Base-by-base conservation (phyloP, 2,888 invertebrate genomes). In the Aphidius colemani region DNA sequence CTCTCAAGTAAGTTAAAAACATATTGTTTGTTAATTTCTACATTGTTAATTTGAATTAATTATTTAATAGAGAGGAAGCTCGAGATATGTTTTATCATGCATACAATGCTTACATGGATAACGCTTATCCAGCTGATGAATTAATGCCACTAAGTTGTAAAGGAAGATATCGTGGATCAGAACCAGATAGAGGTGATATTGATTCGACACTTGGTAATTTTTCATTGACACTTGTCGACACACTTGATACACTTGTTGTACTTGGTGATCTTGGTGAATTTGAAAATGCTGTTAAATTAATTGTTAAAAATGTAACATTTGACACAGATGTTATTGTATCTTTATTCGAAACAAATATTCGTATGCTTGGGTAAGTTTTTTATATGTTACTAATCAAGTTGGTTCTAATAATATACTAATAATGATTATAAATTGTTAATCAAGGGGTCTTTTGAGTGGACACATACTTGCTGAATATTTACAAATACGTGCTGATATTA, bases 81-180 rank as follows among this genome's bases (percentile, higher is more conserved):
- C 86, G 94, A 64, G 92, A 94, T 77, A 97, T 98, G 96, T 98
- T 98, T 83, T 94, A 95, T 82, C 98, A 98, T 86, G 97, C 95
- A 5, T 98, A 96, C 80, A 87, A 91, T 77, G 93, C 96, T 2
- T 98, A 98, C 76, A 97, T 98, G 96, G 84, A 93, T 75, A 92
- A 97, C 85, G 98, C 98, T 10, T 99, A 94, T 84, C 98, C 98
- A 60, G 98, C 98, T 13, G 98, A 98, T 85, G 98, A 99, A 84
- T 84, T 98, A 70, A 97, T 98, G 98, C 98, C 98, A 1, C 85
- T 98, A 46, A 94, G 93, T 76, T 98, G 98, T 83, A 90, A 91
- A 77, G 98, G 98, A 41, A 85, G 98, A 61, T 95, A 91, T 83
- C 86, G 96, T 73, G 97, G 96, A 6, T 87, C 94, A 7, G 94